These are phyloP conservation scores for Cryptocephalus primarius DNA, from an alignment of 2,888 invertebrate species.

Conservation along the genomic window DNA sequence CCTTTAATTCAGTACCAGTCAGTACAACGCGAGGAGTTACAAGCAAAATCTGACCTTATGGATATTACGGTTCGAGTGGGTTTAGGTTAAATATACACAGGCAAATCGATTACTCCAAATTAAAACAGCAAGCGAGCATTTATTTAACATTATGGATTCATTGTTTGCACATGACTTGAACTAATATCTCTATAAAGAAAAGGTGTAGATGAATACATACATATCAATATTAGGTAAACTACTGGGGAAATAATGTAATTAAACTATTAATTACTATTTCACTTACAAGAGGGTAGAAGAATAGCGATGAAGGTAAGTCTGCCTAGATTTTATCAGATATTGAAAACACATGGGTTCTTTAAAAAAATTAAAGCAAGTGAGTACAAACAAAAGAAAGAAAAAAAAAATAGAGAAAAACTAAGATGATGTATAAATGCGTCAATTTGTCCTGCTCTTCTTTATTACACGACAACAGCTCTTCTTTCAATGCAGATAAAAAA, in stretches of 20 bases:
- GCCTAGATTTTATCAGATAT: neutral
- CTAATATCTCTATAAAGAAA: no score
- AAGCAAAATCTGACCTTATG: slow-evolving; percentile 4
- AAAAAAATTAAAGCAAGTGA: slow-evolving; percentile 7
- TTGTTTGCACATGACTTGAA: no score
- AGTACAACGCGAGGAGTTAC: slow-evolving; percentile 15
- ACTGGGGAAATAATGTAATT: no score
- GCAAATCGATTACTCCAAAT: no score
- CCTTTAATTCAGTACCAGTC: slow-evolving; percentile 20
- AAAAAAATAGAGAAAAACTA: slow-evolving; percentile 15
- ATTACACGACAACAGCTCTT: slow-evolving; percentile 13
- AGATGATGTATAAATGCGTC: slow-evolving; percentile 25
- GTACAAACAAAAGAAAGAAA: slow-evolving; percentile 11
- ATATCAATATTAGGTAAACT: no score
- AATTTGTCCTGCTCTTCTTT: slow-evolving; percentile 24
- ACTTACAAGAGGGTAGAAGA: neutral
- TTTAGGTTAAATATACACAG: no score
- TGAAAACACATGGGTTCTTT: neutral
- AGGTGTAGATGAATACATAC: no score
- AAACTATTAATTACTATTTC: no score
- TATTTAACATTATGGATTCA: no score
- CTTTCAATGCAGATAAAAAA: slow-evolving; percentile 23
- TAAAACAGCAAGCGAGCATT: no score
- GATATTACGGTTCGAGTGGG: slow-evolving; percentile 3
- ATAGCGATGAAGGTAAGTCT: neutral